Percentiles rank a stretch among this genome's conserved stretches.
Conservation (phyloP, 1,140 invertebrate species). For the Polypedilum pembai region DNA sequence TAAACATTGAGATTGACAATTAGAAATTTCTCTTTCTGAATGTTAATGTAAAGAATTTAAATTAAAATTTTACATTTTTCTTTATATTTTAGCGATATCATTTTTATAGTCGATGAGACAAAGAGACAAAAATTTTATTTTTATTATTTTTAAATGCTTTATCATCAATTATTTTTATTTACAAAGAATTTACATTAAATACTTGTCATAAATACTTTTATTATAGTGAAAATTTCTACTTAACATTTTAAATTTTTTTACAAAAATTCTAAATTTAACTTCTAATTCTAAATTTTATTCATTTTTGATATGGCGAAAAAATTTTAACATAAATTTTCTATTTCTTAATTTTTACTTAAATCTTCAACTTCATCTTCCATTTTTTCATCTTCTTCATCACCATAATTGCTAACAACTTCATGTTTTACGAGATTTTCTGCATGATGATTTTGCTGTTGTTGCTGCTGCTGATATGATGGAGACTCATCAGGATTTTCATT, state of each 20-base stretch:
- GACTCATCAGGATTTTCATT: not conserved
- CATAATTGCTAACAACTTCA: constrained; percentile 19
- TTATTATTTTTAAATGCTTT: too few species aligned
- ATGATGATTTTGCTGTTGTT: constrained; percentile 5
- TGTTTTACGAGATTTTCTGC: constrained; percentile 5
- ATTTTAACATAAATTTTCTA: not conserved
- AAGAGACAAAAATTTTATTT: too few species aligned
- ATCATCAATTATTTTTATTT: too few species aligned
- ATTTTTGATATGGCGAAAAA: constrained; percentile 11
- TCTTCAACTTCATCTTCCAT: constrained; percentile 20
- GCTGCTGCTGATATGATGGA: not conserved
- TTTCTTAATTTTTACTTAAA: not conserved
- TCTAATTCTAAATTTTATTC: not conserved
- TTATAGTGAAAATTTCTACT: too few species aligned
- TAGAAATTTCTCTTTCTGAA: too few species aligned
- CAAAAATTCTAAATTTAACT: not conserved
- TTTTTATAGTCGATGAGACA: too few species aligned
- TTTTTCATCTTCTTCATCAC: not conserved
- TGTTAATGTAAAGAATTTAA: too few species aligned
- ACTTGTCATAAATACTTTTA: too few species aligned
- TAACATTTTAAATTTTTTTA: not conserved
- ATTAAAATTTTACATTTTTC: too few species aligned
- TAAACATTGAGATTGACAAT: too few species aligned
- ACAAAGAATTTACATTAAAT: too few species aligned
- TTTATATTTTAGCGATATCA: too few species aligned